Base-by-base conservation (phyloP, 2,888 invertebrate species). In the Chelonus formosanus region DNA sequence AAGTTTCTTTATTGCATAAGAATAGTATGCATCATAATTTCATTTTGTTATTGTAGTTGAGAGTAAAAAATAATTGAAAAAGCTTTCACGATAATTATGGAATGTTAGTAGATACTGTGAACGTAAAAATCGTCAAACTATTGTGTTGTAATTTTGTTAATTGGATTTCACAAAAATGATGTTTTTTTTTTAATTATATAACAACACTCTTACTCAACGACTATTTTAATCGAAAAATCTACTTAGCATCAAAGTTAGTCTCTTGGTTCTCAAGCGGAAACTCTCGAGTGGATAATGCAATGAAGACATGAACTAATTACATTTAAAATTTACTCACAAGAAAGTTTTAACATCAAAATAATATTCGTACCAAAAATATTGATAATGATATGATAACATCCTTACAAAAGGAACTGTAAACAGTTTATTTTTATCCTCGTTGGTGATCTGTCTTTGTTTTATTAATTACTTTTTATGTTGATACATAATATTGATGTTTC, bases 211-310 rank as follows among this genome's bases (percentile, higher is more conserved):
- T 58, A 56, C 45, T 44, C 53, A 53, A 8, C 50, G 45, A 10
- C 20, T 34, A 6, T 44, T 44, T 52, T 34, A 50, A 6, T 48
- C 34, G 40, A 61, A 65, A 40, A 59, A 59, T 54, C 45, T 50
- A 59, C 54, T 65, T 40, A 34, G 54, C 10, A 5, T 32, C 32
- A 60, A 55, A 65, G 60, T 60, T 65, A 3, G 43, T 50, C 36
- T 34, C 40, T 7, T 40, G 3, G 58, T 60, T 47, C 55, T n/a
- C 43, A 4, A 48, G 32, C 47, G 20, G 8, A 60, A 65, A 65
- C 65, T 65, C 48, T 54, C 36, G 54, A 65, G 54, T 54, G 60
- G 55, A 55, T 65, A 54, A 65, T 53, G 54, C 40, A 44, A 4
- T 47, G 47, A 58, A 34, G 40, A 6, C 48, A 20, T 59, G 31